Percentiles rank a stretch among this genome's conserved stretches.
These are phyloP conservation scores for Pammene fasciana DNA, from an alignment of 2,888 invertebrate genomes.

Conservation along the genomic window DNA sequence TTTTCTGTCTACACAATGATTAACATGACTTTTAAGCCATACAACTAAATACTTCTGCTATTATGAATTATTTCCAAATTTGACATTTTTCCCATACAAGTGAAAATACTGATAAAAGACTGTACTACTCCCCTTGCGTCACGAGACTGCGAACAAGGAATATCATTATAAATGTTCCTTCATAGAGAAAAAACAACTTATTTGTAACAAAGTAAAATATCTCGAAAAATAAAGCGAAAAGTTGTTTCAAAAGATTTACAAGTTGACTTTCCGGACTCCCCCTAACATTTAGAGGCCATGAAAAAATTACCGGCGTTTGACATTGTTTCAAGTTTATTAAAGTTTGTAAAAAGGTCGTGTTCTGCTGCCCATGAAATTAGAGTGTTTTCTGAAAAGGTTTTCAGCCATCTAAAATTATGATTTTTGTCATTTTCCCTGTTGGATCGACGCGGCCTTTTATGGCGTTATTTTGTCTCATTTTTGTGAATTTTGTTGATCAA, in stretches of 20 bases:
- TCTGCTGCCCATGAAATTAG: slow-evolving; percentile 12
- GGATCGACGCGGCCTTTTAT: not conserved
- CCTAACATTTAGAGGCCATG: slow-evolving; percentile 29
- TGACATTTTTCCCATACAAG: too few relatives aligned
- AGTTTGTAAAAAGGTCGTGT: slow-evolving; percentile 30
- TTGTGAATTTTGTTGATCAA: not conserved
- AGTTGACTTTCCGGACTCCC: slow-evolving; percentile 21
- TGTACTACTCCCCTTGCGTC: too few relatives aligned
- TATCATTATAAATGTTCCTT: slow-evolving; percentile 33
- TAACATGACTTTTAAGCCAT: too few relatives aligned
- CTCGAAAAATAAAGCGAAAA: slow-evolving; percentile 35
- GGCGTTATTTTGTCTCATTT: not conserved
- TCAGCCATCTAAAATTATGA: not conserved
- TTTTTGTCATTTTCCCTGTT: not conserved
- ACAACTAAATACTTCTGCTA: too few relatives aligned
- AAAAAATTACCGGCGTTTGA: slow-evolving; percentile 38
- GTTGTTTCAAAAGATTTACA: slow-evolving; percentile 40
- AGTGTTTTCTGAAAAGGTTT: slow-evolving; percentile 1
- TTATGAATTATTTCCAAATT: too few relatives aligned
- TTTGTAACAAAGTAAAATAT: slow-evolving; percentile 35
- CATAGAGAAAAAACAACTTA: slow-evolving; percentile 23
- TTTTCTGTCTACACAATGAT: too few relatives aligned
- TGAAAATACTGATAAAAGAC: too few relatives aligned
- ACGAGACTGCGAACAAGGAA: not conserved
- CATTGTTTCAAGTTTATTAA: slow-evolving; percentile 38